Evolutionary conservation across 2,888 invertebrate genomes (phyloP).

Genomic region (Heliconius cydno): DNA sequence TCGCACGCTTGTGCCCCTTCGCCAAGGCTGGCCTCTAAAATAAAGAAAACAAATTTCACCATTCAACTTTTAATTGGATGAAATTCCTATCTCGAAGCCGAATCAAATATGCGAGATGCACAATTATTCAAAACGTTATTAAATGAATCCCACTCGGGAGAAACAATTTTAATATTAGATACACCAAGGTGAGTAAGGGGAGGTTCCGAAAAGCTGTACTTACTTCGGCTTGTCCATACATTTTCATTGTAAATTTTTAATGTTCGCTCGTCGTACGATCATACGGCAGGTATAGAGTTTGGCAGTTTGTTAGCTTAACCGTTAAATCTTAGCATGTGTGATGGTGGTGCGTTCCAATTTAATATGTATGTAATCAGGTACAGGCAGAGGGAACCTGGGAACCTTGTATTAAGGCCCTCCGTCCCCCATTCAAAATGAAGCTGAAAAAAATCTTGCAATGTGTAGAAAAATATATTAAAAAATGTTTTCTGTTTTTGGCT

Average conservation of each 20-base stretch:
- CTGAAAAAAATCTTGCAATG: no score
- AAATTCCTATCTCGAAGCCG: background rate
- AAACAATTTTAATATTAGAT: conserved; percentile 34
- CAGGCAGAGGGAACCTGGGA: background rate
- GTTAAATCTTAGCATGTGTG: background rate
- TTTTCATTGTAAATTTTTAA: conserved; percentile 17
- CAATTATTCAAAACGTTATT: conserved; percentile 29
- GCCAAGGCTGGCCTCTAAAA: background rate
- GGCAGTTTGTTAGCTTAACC: background rate
- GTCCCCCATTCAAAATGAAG: background rate
- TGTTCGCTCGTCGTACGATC: background rate
- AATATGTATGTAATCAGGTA: no score
- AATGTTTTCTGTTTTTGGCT: no score
- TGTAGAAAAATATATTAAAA: no score
- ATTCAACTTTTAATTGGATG: background rate
- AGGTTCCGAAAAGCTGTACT: background rate
- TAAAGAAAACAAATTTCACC: background rate
- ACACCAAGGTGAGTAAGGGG: background rate
- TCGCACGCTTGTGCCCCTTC: background rate
- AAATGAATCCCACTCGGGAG: background rate
- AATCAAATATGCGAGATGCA: conserved; percentile 2
- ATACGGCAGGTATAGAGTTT: background rate
- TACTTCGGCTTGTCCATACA: background rate
- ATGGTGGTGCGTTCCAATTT: background rate
- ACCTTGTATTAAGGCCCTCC: background rate